Evolutionary conservation across 2,797 vertebrate species (phyloP).

Genomic region (Mus spretus): DNA sequence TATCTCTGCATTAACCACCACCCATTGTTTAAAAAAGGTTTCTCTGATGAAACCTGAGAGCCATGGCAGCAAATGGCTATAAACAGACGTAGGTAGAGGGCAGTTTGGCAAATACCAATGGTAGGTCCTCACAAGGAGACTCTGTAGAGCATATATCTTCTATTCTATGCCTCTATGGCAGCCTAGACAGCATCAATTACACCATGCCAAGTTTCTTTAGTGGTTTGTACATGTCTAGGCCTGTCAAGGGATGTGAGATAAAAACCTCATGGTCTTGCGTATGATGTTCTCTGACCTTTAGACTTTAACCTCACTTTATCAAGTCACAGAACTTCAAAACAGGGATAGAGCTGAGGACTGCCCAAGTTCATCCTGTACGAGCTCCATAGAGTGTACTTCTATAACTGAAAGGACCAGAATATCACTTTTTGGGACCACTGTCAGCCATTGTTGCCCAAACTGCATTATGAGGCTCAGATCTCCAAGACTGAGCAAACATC

Average conservation of each 20-base stretch:
- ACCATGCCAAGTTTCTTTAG: rapidly evolving
- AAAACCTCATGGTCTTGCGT: background rate
- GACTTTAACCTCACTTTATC: background rate
- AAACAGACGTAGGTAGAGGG: background rate
- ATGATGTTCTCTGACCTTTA: background rate
- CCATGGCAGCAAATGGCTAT: background rate
- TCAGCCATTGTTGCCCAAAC: background rate
- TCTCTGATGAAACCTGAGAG: background rate
- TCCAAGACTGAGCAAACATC: constrained; percentile 2
- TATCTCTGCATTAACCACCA: background rate
- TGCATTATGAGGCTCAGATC: background rate
- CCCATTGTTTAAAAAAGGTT: background rate
- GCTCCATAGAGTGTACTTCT: background rate
- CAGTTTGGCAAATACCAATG: background rate
- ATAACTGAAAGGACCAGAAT: background rate
- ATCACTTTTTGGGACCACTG: background rate
- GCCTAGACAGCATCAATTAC: background rate
- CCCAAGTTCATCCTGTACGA: background rate
- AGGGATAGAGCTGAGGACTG: background rate
- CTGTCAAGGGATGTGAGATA: background rate
- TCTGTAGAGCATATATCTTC: background rate
- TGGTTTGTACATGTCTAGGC: background rate
- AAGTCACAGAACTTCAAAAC: background rate
- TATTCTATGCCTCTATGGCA: background rate
- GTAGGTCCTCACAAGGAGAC: background rate